Base-by-base conservation (phyloP, 2,888 invertebrate species). In the Zhengitettix transpicula region DNA sequence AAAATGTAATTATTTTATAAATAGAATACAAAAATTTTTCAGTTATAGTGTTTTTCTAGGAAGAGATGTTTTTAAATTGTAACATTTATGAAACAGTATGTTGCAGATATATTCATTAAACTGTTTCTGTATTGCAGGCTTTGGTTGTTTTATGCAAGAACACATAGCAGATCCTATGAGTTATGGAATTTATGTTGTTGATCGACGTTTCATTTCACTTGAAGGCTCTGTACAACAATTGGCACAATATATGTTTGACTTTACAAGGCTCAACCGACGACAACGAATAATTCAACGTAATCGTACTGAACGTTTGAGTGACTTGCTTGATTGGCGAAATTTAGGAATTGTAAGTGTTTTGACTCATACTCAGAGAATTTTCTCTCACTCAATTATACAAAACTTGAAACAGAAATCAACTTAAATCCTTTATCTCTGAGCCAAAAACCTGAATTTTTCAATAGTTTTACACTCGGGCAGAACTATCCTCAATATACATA, bases 211-310 rank as follows among this genome's bases (percentile, higher is more conserved):
- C 72, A 94, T 95, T 66, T 85, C 85, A 7, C 73, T 95, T 1
- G 96, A 99, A 71, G 89, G 89, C 56, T 90, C 92, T 42, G 87
- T 97, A 2, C 88, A 91, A 66, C 95, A 98, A 69, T 76, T 99
- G 12, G 87, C 94, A 0, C 84, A 83, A 65, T 92, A 82, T 68
- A 94, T 98, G 93, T 92, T 81, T 72, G 96, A 97, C 68, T 98
- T 97, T 70, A 83, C 89, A 42, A 83, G 88, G 65, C 74, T 98
- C 58, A 89, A 89, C 64, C 81, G 99, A 61, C 80, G 99, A 53
- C 99, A 99, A 72, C 83, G 99, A 67, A 98, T 99, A 68, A 98
- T 99, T 63, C 96, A 98, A 70, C 81, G 99, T 65, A 99, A 99
- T 73, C 83, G 99, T 67, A 99, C 98, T 0, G 99, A 99, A 72